A percentile compares a stretch with the other conserved stretches of the same genome.
Conservation (phyloP, 2,888 invertebrate species). For the Dione juno region DNA sequence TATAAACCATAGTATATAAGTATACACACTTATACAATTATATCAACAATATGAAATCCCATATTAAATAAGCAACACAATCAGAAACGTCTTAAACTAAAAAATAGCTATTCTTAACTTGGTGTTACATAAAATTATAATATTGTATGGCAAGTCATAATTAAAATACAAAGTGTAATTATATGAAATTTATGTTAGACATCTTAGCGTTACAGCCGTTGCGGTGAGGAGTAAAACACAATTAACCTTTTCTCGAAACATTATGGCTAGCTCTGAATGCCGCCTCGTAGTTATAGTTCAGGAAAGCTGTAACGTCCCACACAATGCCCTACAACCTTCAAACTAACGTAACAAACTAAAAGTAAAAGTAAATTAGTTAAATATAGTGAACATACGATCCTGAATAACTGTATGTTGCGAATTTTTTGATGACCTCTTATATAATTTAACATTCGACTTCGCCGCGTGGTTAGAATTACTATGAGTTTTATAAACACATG, state of each 20-base stretch:
- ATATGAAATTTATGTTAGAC: constrained; percentile 40
- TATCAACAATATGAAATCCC: not conserved
- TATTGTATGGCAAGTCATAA: constrained; percentile 26
- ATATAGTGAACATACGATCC: not conserved
- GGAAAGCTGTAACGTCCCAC: constrained; percentile 52
- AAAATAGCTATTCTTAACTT: constrained; percentile 15
- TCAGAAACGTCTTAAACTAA: constrained; percentile 8
- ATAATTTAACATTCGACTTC: too few species aligned
- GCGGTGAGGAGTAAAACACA: constrained; percentile 55
- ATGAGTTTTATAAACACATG: too few species aligned
- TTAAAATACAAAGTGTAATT: constrained; percentile 43
- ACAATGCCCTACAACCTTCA: constrained; percentile 49
- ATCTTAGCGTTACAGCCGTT: constrained; percentile 38
- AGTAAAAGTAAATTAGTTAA: constrained; percentile 5
- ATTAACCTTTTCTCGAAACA: constrained; percentile 64
- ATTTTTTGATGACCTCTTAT: not conserved
- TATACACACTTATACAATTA: not conserved
- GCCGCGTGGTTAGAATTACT: too few species aligned
- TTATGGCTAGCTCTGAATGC: constrained; percentile 48
- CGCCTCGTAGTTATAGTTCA: constrained; percentile 46
- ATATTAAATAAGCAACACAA: not conserved
- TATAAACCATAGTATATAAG: not conserved
- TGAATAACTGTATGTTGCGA: not conserved
- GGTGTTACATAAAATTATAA: not conserved
- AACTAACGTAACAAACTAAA: constrained; percentile 32